A percentile compares a stretch with the other conserved stretches of the same genome.
Evolutionary conservation across 2,113 vertebrate genomes (phyloP).

Genomic region (Ceyx melanurus): DNA sequence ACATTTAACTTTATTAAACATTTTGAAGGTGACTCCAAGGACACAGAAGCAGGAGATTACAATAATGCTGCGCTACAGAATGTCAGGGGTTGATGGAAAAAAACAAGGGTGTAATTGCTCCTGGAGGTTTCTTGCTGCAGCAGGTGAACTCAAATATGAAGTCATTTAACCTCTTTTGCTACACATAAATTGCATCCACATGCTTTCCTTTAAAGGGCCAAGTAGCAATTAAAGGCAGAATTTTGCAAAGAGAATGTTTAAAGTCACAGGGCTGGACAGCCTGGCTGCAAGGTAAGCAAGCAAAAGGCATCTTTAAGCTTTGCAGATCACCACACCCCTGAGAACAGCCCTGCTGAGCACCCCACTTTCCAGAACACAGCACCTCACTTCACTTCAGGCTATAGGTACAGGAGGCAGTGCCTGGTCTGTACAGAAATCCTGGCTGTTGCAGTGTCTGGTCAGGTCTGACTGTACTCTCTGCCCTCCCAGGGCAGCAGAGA

Average conservation of each 20-base stretch:
- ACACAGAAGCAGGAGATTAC: conserved; percentile 42
- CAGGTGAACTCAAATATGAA: conserved; percentile 59
- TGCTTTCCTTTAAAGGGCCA: not conserved
- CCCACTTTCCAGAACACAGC: not conserved
- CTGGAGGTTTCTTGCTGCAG: conserved; percentile 36
- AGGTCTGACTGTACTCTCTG: not conserved
- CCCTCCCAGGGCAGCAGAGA: not conserved
- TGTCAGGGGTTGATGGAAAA: conserved; percentile 30
- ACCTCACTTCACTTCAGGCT: not conserved
- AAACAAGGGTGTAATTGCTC: conserved; percentile 45
- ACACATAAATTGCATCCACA: conserved; percentile 54
- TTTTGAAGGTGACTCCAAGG: conserved; percentile 42
- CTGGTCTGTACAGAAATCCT: not conserved
- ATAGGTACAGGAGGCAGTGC: not conserved
- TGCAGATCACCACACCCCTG: not conserved
- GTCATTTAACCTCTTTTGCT: conserved; percentile 49
- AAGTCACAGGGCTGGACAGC: not conserved
- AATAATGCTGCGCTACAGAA: not conserved
- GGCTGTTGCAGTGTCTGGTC: not conserved
- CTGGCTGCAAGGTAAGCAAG: not conserved
- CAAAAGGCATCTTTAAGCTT: not conserved
- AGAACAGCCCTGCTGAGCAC: not conserved
- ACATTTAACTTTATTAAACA: conserved; percentile 27
- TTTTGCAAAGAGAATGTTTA: not conserved
- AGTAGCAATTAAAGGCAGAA: not conserved